Percentiles rank a stretch among this genome's conserved stretches.
phyloP scores from a whole-genome alignment of 2,113 vertebrate genomes.

The Chunga burmeisteri region DNA sequence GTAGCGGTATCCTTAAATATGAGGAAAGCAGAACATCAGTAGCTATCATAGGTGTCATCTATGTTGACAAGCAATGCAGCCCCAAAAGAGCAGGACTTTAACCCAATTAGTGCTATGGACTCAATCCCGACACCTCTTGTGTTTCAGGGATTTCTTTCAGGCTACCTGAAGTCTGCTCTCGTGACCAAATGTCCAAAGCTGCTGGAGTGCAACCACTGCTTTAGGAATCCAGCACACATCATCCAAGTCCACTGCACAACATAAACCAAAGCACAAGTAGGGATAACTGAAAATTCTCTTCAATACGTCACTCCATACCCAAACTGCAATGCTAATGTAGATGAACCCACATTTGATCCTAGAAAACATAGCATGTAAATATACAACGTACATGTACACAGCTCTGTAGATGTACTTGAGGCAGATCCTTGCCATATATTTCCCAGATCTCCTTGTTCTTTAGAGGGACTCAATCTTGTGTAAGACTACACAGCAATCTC shows the following conservation, averaged over 20 bases:
- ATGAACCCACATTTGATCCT: not conserved
- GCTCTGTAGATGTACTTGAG: not conserved
- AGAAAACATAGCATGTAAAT: not conserved
- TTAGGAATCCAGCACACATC: not conserved
- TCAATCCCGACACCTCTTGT: rapidly evolving
- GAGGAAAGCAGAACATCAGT: not conserved
- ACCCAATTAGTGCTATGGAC: not conserved
- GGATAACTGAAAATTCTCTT: not conserved
- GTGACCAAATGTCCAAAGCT: rapidly evolving
- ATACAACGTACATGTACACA: not conserved
- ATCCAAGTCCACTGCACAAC: not conserved
- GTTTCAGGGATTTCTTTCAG: not conserved
- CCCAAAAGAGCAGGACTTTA: not conserved
- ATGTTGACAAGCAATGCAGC: not conserved
- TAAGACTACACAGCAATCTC: not conserved
- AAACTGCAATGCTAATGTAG: not conserved
- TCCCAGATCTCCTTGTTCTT: not conserved
- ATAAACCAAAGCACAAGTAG: not conserved
- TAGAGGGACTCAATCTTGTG: not conserved
- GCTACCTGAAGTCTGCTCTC: not conserved
- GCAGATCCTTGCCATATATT: not conserved
- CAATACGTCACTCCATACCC: not conserved
- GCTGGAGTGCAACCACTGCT: not conserved
- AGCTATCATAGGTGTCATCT: not conserved
- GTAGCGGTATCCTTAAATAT: rapidly evolving